These are phyloP conservation scores for Unio pictorum DNA, from an alignment of 2,888 invertebrate genomes.

Conservation along the genomic window DNA sequence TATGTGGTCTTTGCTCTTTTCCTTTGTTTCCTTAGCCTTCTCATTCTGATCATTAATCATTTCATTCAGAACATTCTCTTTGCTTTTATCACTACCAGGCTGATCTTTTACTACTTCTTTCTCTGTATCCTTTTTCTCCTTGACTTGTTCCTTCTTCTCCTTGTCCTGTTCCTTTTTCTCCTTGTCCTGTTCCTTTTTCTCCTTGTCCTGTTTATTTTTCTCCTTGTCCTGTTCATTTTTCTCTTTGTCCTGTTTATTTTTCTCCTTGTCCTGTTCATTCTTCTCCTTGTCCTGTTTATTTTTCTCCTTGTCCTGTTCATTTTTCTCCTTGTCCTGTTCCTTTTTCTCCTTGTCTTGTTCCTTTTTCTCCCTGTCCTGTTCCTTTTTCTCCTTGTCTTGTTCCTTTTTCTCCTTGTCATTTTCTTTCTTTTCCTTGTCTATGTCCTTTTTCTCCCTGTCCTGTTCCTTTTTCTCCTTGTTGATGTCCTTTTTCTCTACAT, in stretches of 20 bases:
- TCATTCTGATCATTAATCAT: constrained; percentile 9
- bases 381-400: constrained; percentile 19
- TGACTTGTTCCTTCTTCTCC: constrained; percentile 1
- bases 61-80: constrained; percentile 5
- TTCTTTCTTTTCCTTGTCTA: constrained; percentile 29
- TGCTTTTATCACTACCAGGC: neutral
- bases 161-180: constrained; percentile 8
- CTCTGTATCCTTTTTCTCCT: constrained; percentile 8
- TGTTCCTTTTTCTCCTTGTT: constrained; percentile 39
- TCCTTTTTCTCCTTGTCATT: constrained; percentile 29
- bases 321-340: constrained; percentile 18
- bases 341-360: constrained; percentile 36
- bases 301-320: constrained; percentile 6
- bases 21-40: constrained; percentile 14
- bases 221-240: constrained; percentile 31
- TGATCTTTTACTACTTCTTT: neutral
- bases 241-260: constrained; percentile 33
- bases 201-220: constrained; percentile 29
- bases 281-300: constrained; percentile 2
- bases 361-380: constrained; percentile 23
- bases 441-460: constrained; percentile 12
- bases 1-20: constrained; percentile 5
- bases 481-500: constrained; percentile 58
- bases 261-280: constrained; percentile 29
- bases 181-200: constrained; percentile 28